Evolutionary conservation across 2,888 invertebrate genomes (phyloP).

Genomic region (Phengaris alcon): DNA sequence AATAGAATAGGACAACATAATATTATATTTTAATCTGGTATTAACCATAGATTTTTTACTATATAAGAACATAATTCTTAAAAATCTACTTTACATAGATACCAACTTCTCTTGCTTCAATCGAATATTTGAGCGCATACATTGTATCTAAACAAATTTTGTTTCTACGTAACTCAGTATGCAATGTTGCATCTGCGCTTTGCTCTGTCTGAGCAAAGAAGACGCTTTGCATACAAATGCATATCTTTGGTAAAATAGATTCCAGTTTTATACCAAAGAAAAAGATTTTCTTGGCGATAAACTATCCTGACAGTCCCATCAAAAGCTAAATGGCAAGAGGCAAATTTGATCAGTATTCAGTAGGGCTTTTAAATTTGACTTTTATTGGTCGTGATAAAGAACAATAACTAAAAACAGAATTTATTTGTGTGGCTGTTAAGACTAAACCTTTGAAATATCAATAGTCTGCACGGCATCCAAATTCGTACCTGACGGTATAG

Average conservation of each 20-base stretch:
- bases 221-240: constrained; percentile 22
- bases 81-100: background rate
- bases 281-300: constrained; percentile 17
- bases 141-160: constrained; percentile 22
- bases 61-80: background rate
- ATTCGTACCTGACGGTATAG: background rate
- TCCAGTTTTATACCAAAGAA: constrained; percentile 17
- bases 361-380: background rate
- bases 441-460: background rate
- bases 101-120: background rate
- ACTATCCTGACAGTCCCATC: background rate
- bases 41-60: background rate
- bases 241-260: constrained; percentile 23
- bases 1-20: too few relatives aligned
- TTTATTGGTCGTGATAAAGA: background rate
- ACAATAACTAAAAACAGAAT: background rate
- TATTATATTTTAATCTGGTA: background rate
- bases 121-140: background rate
- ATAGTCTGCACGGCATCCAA: background rate
- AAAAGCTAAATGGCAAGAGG: background rate
- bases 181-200: constrained; percentile 22
- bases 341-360: background rate
- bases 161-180: constrained; percentile 26
- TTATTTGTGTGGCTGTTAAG: background rate
- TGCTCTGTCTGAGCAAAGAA: constrained; percentile 23